Conservation (phyloP, 2,888 invertebrate species). For the Acrobasis consociella region DNA sequence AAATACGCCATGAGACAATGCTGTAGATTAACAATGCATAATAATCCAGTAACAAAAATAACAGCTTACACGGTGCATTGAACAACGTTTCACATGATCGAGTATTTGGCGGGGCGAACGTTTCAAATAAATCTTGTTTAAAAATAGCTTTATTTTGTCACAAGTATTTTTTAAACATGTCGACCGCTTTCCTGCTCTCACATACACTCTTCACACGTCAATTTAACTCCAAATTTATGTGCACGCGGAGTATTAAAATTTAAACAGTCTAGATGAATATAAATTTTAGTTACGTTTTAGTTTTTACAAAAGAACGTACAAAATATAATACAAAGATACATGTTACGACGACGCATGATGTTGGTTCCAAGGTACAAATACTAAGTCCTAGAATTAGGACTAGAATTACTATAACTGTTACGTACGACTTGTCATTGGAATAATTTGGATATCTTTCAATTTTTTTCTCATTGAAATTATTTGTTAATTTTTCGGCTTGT, state of each 20-base stretch:
- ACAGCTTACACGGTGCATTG: background rate
- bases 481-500: background rate
- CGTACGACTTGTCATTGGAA: slow-evolving; percentile 39
- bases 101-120: slow-evolving; percentile 5
- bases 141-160: slow-evolving; percentile 23
- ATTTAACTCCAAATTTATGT: background rate
- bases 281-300: slow-evolving; percentile 4
- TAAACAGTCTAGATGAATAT: background rate
- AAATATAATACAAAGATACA: slow-evolving; percentile 39
- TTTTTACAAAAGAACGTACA: slow-evolving; percentile 29
- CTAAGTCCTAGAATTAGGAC: slow-evolving; percentile 50
- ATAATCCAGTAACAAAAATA: background rate
- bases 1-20: no score
- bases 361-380: slow-evolving; percentile 51
- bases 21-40: background rate
- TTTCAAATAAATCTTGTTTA: slow-evolving; percentile 7
- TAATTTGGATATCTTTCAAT: background rate
- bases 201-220: slow-evolving; percentile 9
- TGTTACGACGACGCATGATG: slow-evolving; percentile 45
- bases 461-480: slow-evolving; percentile 23
- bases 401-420: slow-evolving; percentile 46
- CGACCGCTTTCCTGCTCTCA: background rate
- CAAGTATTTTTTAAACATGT: slow-evolving; percentile 27
- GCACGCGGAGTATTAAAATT: background rate
- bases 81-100: background rate